Evolutionary conservation across 2,797 vertebrate genomes (phyloP), one percentile per base, ranked within the genome.

Genomic region (Eulemur rubriventer): DNA sequence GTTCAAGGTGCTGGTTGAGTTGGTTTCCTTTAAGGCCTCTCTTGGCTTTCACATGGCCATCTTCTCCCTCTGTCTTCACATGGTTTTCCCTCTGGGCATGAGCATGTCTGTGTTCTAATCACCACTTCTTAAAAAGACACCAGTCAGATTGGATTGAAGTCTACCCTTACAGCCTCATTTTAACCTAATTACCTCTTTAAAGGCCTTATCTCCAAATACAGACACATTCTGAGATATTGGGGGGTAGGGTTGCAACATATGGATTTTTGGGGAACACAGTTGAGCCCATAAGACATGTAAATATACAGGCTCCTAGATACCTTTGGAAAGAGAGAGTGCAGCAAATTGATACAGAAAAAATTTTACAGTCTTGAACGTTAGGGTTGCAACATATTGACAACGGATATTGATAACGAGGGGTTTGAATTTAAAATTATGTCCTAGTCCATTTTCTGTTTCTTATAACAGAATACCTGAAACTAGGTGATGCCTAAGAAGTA

Each of bases 261-360:
- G 80, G 33, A 55, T 63, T 63, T 63, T 24, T 11, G 18, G 26
- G 55, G 20, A 83, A 83, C 1, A 24, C 11, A 50, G 33, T 3
- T 73, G 18, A 24, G 24, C 43, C 24, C 14, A 7, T 20, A 33
- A 65, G 35, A 76, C 38, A 6, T 46, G 24, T 61, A n/a, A 43
- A 75, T 84, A 63, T 69, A 6, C 26, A 69, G n/a, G 11, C 69
- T 69, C 7, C 17, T 63, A 89, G 0, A 59, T 65, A 67, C 5
- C 12, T 75, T 61, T 16, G 28, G 13, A 70, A 18, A 3, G 11
- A 0, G 4, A 89, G 0, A 0, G 2, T 55, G n/a, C 28, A 4
- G 26, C 38, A 59, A 57, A 90, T 41, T 76, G 22, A 85, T 33
- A 50, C 26, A 79, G 24, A 86, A 81, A 46, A 12, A 65, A 87